Percentiles rank a stretch among this genome's conserved stretches.
Conservation (phyloP, 2,797 vertebrate genomes). For the Picus viridis region DNA sequence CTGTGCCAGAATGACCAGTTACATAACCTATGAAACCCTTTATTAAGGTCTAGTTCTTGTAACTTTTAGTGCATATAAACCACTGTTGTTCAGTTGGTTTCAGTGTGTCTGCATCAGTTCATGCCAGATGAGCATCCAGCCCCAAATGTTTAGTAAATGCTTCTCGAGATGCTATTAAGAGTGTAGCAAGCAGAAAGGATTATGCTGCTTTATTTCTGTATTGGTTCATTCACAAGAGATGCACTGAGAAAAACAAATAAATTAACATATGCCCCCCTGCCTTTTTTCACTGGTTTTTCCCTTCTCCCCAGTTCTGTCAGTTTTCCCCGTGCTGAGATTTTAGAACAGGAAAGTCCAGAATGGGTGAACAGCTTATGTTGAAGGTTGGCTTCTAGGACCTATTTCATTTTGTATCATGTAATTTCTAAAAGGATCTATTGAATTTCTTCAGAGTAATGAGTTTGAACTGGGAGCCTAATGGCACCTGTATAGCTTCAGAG, state of each 20-base stretch:
- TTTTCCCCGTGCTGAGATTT: background rate
- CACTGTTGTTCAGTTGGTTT: background rate
- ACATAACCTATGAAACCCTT: slow-evolving; percentile 36
- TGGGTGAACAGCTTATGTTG: background rate
- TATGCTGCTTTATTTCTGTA: background rate
- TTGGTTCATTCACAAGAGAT: background rate
- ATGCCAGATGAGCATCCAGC: slow-evolving; percentile 47
- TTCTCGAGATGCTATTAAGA: slow-evolving; percentile 41
- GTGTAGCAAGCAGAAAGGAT: background rate
- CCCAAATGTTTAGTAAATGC: slow-evolving; percentile 7
- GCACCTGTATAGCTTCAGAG: background rate
- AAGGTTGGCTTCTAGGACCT: background rate
- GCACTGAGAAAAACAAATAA: background rate
- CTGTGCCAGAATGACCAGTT: slow-evolving; percentile 30
- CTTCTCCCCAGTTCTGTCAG: background rate
- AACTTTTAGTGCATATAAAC: background rate
- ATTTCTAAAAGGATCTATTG: background rate
- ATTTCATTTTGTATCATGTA: background rate
- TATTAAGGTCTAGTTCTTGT: background rate
- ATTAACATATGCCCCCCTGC: background rate
- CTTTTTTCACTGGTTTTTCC: background rate
- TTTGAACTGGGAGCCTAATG: background rate
- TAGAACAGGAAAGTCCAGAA: background rate
- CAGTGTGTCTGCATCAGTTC: background rate
- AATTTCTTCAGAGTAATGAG: background rate